phyloP scores from a whole-genome alignment of 2,888 invertebrate species.

The Thelaira solivaga region DNA sequence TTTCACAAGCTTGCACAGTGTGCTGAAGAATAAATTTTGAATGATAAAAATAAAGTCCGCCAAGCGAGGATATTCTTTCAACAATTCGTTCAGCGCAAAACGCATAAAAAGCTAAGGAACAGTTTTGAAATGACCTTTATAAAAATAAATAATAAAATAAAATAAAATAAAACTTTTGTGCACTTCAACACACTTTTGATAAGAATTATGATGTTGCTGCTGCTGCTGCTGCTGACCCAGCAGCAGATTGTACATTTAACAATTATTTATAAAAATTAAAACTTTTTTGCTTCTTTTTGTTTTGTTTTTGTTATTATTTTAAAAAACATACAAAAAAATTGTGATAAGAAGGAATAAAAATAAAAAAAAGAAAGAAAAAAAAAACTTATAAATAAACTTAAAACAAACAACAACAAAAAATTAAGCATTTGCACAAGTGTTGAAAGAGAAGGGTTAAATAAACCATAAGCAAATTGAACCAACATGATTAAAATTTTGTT shows the following conservation, averaged over 20 bases:
- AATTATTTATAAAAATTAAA: not conserved
- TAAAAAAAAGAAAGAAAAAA: not conserved
- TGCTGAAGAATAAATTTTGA: no score
- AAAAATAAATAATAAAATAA: no score
- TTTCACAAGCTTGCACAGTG: no score
- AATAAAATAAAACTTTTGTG: slow-evolving; percentile 43
- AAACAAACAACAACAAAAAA: no score
- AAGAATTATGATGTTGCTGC: slow-evolving; percentile 23
- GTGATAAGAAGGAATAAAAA: slow-evolving; percentile 22
- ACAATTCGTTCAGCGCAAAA: no score
- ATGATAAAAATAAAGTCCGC: no score
- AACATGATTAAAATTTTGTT: no score
- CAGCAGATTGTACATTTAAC: not conserved
- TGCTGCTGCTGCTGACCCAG: not conserved
- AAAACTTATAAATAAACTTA: slow-evolving; percentile 15
- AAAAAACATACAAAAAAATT: no score
- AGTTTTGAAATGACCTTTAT: slow-evolving; percentile 48
- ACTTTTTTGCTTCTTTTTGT: not conserved
- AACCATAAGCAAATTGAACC: not conserved
- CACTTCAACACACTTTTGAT: slow-evolving; percentile 37
- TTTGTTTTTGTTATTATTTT: no score
- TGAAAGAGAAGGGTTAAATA: slow-evolving; percentile 2
- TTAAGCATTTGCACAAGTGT: not conserved
- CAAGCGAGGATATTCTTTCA: no score
- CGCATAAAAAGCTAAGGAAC: no score